Percentiles rank a stretch among this genome's conserved stretches.
Conservation (phyloP, 1,140 invertebrate species). For the Oreohelix idahoensis region DNA sequence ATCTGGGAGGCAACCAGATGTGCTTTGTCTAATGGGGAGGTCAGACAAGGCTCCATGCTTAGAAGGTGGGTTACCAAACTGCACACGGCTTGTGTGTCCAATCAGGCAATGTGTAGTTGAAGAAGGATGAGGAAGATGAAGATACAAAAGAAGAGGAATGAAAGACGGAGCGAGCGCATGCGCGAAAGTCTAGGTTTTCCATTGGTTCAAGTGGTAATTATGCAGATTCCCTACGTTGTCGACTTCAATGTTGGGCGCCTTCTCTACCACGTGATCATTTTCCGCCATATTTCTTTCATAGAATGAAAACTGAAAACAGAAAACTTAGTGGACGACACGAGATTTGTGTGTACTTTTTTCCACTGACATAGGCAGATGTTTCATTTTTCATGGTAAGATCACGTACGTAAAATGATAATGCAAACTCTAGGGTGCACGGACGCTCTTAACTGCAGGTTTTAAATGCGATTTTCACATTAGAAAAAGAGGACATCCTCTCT, state of each 20-base stretch:
- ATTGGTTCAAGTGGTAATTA: slow-evolving; percentile 34
- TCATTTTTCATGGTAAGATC: neutral
- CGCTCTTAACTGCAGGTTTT: no score
- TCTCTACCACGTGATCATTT: slow-evolving; percentile 23
- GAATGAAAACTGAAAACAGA: neutral
- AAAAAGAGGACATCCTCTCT: neutral
- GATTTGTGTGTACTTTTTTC: neutral
- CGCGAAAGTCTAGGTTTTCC: neutral
- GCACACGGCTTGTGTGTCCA: no score
- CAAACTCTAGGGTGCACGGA: neutral
- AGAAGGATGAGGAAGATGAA: neutral
- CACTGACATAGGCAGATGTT: neutral
- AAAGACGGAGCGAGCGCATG: slow-evolving; percentile 7
- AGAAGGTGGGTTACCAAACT: no score
- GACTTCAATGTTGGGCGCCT: neutral
- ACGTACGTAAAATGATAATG: neutral
- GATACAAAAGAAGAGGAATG: neutral
- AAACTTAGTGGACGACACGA: neutral
- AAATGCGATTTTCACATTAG: no score
- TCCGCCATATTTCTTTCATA: slow-evolving; percentile 26
- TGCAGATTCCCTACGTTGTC: slow-evolving; percentile 14
- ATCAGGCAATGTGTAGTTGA: no score
- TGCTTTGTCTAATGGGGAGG: no score
- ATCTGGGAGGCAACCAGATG: no score
- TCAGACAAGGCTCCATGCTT: no score